Evolutionary conservation across 2,113 vertebrate species (phyloP), one percentile per base, ranked within the genome.

Genomic region (Seriola dumerili): DNA sequence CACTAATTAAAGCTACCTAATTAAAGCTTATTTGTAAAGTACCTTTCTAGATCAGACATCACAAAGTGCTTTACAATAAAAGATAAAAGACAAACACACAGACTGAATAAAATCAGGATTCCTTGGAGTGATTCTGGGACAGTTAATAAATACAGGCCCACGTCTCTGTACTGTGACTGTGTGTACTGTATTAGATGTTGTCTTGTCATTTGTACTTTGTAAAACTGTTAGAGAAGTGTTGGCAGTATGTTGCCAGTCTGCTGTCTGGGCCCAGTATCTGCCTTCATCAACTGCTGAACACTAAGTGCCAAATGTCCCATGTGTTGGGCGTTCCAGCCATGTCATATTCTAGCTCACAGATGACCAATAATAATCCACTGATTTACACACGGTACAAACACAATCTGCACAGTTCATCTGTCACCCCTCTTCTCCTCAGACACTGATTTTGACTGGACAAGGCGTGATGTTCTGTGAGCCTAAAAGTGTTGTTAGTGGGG

Each of bases 281-380:
- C 19, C 54, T 62, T 72, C 5, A 57, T 65, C 65, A 46, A 62
- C 5, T 44, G 36, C 25, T 54, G 11, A 54, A 52, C 11, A 32
- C 55, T 13, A 23, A 36, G 17, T 55, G 78, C 63, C 73, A 78
- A 67, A 67, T 72, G 54, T 79, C 58, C 40, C 55, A 52, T 83
- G 75, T 76, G 75, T 62, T 64, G 71, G 70, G 5, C 1, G 7
- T 69, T 83, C 36, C 48, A 72, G 55, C 3, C 48, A 4, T 64
- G 55, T 57, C 78, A 61, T 61, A 58, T 55, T 76, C 48, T 72
- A 61, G 55, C 48, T 65, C 55, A 69, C 68, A 83, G 52, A 76
- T 76, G 68, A 80, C 66, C 83, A 79, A 55, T 80, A 69, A 75
- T 88, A 88, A 83, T 88, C 72, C 76, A 52, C 32, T 76, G 55